Conservation (phyloP, 64 coral and sea anemone genomes). For the Montipora capricornis region DNA sequence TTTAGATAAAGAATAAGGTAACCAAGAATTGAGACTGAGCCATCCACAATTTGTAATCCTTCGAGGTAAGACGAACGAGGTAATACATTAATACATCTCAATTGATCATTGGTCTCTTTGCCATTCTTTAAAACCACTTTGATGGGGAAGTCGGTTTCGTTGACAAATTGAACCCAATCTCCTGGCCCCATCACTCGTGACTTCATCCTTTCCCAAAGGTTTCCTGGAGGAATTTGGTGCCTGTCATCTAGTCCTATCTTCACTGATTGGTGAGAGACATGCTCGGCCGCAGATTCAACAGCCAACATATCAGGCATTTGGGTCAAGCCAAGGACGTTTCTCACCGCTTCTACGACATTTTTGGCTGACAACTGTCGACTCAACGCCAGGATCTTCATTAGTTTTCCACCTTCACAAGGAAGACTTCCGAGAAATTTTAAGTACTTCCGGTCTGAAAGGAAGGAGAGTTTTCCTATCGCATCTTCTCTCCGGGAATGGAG, state of each 20-base stretch:
- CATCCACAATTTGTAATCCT: background rate
- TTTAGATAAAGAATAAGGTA: background rate
- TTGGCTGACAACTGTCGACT: background rate
- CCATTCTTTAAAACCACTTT: slow-evolving; percentile 15
- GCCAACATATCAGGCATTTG: background rate
- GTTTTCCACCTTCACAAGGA: slow-evolving; percentile 38
- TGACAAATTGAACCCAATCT: slow-evolving; percentile 33
- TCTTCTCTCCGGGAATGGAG: background rate
- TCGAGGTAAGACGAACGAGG: background rate
- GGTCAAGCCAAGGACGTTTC: background rate
- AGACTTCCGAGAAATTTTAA: slow-evolving; percentile 53
- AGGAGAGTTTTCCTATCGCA: slow-evolving; percentile 6
- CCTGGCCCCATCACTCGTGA: background rate
- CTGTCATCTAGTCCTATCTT: background rate
- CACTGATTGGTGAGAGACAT: slow-evolving; percentile 23
- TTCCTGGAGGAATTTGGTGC: background rate
- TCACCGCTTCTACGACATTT: slow-evolving; percentile 1
- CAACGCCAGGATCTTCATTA: slow-evolving; percentile 47
- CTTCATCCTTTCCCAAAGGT: too few species aligned
- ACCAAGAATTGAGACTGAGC: too few species aligned
- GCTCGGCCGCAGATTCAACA: slow-evolving; percentile 5
- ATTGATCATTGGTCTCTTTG: background rate
- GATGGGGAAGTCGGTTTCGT: slow-evolving; percentile 27
- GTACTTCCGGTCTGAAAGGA: slow-evolving; percentile 20
- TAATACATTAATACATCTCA: background rate